Conservation (phyloP, 2,888 invertebrate genomes). For the Leucoptera coffeella region DNA sequence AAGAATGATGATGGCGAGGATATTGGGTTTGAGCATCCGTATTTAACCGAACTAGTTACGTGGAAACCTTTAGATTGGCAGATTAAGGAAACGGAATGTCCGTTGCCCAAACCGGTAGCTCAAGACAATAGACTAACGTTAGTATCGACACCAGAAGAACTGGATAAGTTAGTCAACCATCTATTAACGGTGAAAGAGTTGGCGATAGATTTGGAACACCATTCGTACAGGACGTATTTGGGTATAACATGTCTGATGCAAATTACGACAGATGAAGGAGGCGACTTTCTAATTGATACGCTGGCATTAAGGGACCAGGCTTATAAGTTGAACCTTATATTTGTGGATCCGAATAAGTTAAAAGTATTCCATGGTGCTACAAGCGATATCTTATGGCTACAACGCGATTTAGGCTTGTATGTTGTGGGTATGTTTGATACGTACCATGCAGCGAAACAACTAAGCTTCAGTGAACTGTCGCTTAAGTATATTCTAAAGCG, state of each 20-base stretch:
- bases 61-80: conserved; percentile 59
- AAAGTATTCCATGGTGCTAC: conserved; percentile 95
- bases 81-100: conserved; percentile 23
- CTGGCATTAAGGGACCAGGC: conserved; percentile 77
- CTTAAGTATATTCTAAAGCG: conserved; percentile 70
- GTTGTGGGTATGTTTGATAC: conserved; percentile 98
- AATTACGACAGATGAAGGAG: conserved; percentile 68
- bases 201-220: conserved; percentile 90
- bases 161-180: conserved; percentile 61
- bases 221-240: conserved; percentile 85
- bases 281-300: conserved; percentile 88
- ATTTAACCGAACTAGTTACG: conserved; percentile 73
- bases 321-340: conserved; percentile 76
- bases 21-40: conserved; percentile 76
- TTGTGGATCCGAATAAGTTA: conserved; percentile 81
- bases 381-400: conserved; percentile 86
- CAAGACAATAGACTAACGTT: conserved; percentile 59
- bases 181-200: conserved; percentile 65
- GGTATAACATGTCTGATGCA: conserved; percentile 95
- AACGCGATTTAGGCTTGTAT: conserved; percentile 91
- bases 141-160: conserved; percentile 58
- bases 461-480: conserved; percentile 66
- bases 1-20: conserved; percentile 58
- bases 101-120: conserved; percentile 36
- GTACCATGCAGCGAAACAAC: conserved; percentile 72